Conservation (phyloP, 2,888 invertebrate species). For the Tinea trinotella region DNA sequence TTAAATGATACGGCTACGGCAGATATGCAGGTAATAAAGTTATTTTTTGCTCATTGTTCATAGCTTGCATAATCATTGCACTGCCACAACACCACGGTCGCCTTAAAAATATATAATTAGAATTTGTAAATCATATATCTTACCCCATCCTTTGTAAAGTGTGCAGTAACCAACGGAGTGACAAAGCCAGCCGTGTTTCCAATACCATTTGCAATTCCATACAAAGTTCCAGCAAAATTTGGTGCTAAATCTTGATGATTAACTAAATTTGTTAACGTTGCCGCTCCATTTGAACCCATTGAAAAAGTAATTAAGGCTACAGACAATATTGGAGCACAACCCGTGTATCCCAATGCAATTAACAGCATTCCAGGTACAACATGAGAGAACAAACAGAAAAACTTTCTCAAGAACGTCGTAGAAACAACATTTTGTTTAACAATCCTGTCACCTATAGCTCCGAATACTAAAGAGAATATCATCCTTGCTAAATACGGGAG, state of each 20-base stretch:
- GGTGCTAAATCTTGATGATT: constrained; percentile 83
- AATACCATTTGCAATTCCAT: constrained; percentile 82
- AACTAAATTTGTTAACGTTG: constrained; percentile 74
- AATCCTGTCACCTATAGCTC: constrained; percentile 78
- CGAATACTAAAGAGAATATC: constrained; percentile 80
- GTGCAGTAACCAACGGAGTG: constrained; percentile 79
- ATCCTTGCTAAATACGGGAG: constrained; percentile 80
- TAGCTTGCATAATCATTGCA: no score
- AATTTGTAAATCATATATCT: constrained; percentile 30
- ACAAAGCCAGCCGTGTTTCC: constrained; percentile 82
- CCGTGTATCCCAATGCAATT: constrained; percentile 72
- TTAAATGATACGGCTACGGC: no score
- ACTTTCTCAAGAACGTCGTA: constrained; percentile 73
- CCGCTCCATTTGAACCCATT: constrained; percentile 77
- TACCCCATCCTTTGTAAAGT: constrained; percentile 72
- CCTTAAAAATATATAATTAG: not conserved
- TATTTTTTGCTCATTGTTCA: no score
- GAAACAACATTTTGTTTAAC: constrained; percentile 58
- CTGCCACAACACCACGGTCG: no score
- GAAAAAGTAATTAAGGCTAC: constrained; percentile 78
- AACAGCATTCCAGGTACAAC: constrained; percentile 65
- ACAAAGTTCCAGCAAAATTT: constrained; percentile 82
- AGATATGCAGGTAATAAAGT: no score
- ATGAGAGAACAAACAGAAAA: constrained; percentile 77
- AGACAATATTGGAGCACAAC: constrained; percentile 74